Conservation (phyloP, 2,797 vertebrate species). For the Gambelia wislizenii region DNA sequence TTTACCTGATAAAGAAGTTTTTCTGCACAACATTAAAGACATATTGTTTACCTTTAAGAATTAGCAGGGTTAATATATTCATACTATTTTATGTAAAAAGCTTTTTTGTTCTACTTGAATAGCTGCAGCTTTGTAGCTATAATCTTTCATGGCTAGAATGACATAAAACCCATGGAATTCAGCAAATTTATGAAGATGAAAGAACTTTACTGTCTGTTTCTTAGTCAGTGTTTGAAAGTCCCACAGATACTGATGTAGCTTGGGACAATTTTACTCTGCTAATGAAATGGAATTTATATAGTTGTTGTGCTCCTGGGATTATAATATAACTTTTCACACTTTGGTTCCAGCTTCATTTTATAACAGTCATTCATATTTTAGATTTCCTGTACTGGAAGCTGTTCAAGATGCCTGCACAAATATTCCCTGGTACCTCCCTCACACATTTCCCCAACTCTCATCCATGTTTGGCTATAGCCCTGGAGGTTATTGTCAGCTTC, state of each 20-base stretch:
- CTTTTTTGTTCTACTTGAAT: not conserved
- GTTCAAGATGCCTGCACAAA: too few species aligned
- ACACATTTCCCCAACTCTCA: too few species aligned
- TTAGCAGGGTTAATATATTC: not conserved
- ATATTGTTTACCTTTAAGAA: slow-evolving; percentile 5
- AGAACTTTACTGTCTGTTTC: not conserved
- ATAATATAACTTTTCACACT: too few species aligned
- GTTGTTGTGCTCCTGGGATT: too few species aligned
- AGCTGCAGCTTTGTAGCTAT: not conserved
- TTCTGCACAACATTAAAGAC: not conserved
- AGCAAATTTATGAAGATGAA: not conserved
- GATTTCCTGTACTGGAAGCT: too few species aligned
- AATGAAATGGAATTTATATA: too few species aligned
- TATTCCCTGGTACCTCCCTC: too few species aligned
- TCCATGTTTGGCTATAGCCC: too few species aligned
- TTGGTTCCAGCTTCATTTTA: too few species aligned
- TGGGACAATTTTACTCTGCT: too few species aligned
- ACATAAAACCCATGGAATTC: not conserved
- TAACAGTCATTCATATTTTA: too few species aligned
- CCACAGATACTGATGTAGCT: not conserved
- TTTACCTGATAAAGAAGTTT: not conserved
- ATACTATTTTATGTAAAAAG: not conserved
- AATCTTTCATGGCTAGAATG: not conserved
- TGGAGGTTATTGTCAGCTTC: too few species aligned
- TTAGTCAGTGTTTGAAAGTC: not conserved